Evolutionary conservation across 2,797 vertebrate genomes (phyloP), one percentile per base, ranked within the genome.

Genomic region (Danio aesculapii): DNA sequence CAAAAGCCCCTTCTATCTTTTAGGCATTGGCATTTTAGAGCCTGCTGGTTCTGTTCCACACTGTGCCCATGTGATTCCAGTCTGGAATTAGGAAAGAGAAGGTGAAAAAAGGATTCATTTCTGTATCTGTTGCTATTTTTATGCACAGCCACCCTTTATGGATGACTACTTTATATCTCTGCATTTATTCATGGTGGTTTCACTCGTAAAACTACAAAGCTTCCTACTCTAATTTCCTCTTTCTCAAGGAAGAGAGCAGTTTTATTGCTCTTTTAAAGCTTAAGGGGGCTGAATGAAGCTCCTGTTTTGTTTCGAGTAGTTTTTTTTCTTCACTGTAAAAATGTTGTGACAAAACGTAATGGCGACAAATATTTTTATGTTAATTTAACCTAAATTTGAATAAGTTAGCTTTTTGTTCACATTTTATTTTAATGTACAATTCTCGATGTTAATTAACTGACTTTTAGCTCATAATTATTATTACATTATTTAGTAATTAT

Each of bases 1-100:
- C 58, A 75, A 77, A 74, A 75, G 52, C 53, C 69, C 77, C 64
- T 53, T 81, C 79, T 83, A 86, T 87, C 55, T 83, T 79, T 69
- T 84, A 69, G 85, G 81, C 58, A 77, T 69, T 87, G 83, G 84
- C 85, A 84, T 69, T 86, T 84, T 81, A 80, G 58, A 62, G 67
- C 12, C 19, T 47, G 62, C 16, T 80, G 61, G 39, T 84, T 69
- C 61, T 79, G n/a, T 81, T 50, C 58, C 78, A 79, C 72, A 12
- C 75, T 39, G 21, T 47, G 47, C 17, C 39, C 53, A 63, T 69
- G 57, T 39, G 80, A 71, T 55, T 72, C 44, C 46, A 66, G 58
- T 53, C 52, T 83, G 75, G 75, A 77, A 77, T 21, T 57, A 67
- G 5, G 47, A 85, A 88, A 78, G 77, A 81, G 71, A 84, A 69